Base-by-base conservation (phyloP, 2,797 vertebrate genomes). In the Semaprochilodus insignis region DNA sequence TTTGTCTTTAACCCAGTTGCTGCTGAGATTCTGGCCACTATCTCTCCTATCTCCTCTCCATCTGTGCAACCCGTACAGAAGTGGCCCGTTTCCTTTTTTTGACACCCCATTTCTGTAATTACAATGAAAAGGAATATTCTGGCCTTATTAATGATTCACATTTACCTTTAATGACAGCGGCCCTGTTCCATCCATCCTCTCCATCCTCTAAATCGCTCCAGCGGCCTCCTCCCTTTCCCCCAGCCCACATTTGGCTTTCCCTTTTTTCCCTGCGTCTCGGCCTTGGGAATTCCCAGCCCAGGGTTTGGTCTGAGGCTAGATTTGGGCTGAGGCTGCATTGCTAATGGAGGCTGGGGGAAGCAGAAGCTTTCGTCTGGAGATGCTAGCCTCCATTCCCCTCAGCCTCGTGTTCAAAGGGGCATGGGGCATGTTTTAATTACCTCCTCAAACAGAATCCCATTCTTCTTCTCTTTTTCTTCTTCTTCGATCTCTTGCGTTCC, bases 61-160 rank as follows among this genome's bases (percentile, higher is more conserved):
- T 78, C 77, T 19, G 4, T 27, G 57, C 52, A 63, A 70, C 40
- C 55, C 27, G n/a, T 34, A 59, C 66, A 82, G 83, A 87, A 87
- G 88, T 87, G 74, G n/a, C 52, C 81, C 84, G 67, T 78, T 76
- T 57, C 81, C 75, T 80, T 87, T 51, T 76, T 52, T 57, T 66
- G 52, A 21, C 54, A 25, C 55, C 25, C 31, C 7, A 6, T 57
- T 82, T 54, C 74, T 79, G 44, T 90, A 77, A 91, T 93, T 90
- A 90, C 83, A 88, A 88, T 91, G 88, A 93, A 91, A 91, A 81
- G 80, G 88, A 93, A 93, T 92, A 91, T 93, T 92, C 90, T 76
- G 83, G 85, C 86, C 82, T 65, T 88, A 69, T 89, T 92, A 93
- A 91, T 85, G 82, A 88, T 75, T 54, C 60, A 63, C 74, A 79